These are phyloP conservation scores for Tinamus guttatus DNA, from an alignment of 2,113 vertebrate species.

Conservation along the genomic window DNA sequence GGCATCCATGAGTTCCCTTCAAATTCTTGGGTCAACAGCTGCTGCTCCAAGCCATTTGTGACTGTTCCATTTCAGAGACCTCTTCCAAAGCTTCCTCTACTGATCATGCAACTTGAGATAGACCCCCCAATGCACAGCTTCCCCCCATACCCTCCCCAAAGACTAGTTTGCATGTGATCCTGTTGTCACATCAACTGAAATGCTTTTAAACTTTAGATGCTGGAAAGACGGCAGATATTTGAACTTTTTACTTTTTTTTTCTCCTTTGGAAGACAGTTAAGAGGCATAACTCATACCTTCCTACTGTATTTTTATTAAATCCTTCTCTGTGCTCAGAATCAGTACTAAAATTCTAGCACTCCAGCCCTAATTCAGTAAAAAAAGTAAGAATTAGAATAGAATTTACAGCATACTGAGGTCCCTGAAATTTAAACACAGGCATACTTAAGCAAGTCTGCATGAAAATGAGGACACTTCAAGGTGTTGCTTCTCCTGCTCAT, in stretches of 20 bases:
- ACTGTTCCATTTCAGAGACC: conserved; percentile 25
- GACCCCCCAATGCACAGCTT: neutral
- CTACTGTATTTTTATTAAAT: neutral
- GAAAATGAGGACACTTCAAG: neutral
- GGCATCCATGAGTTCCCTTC: conserved; percentile 42
- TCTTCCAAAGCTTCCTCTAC: neutral
- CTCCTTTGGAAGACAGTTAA: neutral
- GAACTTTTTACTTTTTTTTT: neutral
- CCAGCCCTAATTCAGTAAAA: neutral
- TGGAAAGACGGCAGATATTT: neutral
- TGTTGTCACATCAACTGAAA: neutral
- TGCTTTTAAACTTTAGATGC: neutral
- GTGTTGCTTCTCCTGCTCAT: neutral
- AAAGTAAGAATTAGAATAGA: neutral
- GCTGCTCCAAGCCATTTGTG: conserved; percentile 30
- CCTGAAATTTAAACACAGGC: neutral
- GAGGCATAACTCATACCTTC: neutral
- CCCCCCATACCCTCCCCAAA: neutral
- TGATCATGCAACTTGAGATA: neutral
- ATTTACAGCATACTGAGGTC: neutral
- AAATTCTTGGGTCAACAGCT: conserved; percentile 32
- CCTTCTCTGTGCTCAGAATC: neutral
- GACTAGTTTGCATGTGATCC: neutral
- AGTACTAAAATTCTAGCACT: neutral
- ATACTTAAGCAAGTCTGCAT: neutral